phyloP scores from a whole-genome alignment of 2,888 invertebrate species.

The Lypha dubia region DNA sequence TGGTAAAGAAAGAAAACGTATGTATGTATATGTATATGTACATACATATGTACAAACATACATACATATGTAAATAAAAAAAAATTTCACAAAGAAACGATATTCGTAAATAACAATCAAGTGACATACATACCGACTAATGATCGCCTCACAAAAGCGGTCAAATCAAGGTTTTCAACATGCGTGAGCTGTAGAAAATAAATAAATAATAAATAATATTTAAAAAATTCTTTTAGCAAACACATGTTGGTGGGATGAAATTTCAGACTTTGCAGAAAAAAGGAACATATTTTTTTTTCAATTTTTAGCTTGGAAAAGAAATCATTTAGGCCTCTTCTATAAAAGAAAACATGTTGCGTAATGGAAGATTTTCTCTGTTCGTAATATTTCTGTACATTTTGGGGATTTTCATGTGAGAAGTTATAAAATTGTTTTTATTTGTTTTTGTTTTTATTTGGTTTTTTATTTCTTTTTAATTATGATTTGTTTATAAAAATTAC shows the following conservation, averaged over 20 bases:
- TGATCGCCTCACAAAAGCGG: conserved; percentile 33
- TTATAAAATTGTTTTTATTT: conserved; percentile 22
- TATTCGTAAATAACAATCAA: background rate
- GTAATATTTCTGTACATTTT: background rate
- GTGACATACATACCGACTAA: background rate
- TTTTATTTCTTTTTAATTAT: conserved; percentile 55
- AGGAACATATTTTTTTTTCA: background rate
- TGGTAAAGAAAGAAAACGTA: conserved; percentile 24
- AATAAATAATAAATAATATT: no score
- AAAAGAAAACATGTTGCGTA: conserved; percentile 58
- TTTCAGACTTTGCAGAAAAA: no score
- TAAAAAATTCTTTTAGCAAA: background rate
- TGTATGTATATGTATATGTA: background rate
- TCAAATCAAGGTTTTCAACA: conserved; percentile 48
- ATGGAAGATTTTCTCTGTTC: conserved; percentile 23
- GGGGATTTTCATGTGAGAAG: conserved; percentile 18
- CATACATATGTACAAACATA: no score
- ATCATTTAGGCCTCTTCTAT: conserved; percentile 32
- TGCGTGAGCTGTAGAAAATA: conserved; percentile 18
- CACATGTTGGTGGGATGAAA: background rate
- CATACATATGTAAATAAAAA: no score
- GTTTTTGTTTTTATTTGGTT: no score
- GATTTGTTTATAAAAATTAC: conserved; percentile 55
- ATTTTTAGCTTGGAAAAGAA: background rate
- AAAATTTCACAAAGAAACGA: no score